Percentiles rank a stretch among this genome's conserved stretches.
These are phyloP conservation scores for Xyrichtys novacula DNA, from an alignment of 2,797 vertebrate species.

Conservation along the genomic window DNA sequence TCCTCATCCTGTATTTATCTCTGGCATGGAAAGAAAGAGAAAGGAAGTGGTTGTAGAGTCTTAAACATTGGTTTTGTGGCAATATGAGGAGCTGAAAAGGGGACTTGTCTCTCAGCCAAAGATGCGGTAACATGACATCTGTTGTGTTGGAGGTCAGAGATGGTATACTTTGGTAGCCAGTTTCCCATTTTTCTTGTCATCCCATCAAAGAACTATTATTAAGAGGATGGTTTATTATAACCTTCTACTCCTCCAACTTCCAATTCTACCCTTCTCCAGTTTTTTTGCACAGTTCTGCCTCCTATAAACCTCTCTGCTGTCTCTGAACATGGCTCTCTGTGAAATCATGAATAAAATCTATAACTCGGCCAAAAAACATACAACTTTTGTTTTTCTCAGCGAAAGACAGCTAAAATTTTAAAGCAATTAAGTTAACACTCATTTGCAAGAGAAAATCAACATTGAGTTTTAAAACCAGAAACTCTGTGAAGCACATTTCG, in stretches of 20 bases:
- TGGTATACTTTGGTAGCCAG: too few species aligned
- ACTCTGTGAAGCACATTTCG: not conserved
- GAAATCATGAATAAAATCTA: constrained; percentile 15
- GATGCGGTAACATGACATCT: not conserved
- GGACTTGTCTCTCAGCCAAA: constrained; percentile 1
- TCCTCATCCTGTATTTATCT: not conserved
- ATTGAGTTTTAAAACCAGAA: too few species aligned
- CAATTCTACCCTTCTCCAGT: not conserved
- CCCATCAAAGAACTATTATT: constrained; percentile 17
- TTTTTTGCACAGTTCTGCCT: not conserved
- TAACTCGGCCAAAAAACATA: not conserved
- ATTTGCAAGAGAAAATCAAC: too few species aligned
- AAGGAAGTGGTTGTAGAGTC: not conserved
- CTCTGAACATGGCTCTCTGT: not conserved
- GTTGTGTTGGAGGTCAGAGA: constrained; percentile 8
- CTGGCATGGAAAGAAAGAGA: constrained; percentile 9
- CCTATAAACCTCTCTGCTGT: not conserved
- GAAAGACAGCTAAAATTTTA: not conserved
- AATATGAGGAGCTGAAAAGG: constrained; percentile 8
- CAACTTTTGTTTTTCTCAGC: not conserved
- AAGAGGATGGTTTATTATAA: constrained; percentile 2
- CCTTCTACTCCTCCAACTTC: constrained; percentile 5
- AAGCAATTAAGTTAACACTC: too few species aligned
- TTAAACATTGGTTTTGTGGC: constrained; percentile 6
- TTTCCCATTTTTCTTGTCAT: not conserved